These are phyloP conservation scores for Ariolimax columbianus DNA, from an alignment of 2,888 invertebrate species.

Conservation along the genomic window DNA sequence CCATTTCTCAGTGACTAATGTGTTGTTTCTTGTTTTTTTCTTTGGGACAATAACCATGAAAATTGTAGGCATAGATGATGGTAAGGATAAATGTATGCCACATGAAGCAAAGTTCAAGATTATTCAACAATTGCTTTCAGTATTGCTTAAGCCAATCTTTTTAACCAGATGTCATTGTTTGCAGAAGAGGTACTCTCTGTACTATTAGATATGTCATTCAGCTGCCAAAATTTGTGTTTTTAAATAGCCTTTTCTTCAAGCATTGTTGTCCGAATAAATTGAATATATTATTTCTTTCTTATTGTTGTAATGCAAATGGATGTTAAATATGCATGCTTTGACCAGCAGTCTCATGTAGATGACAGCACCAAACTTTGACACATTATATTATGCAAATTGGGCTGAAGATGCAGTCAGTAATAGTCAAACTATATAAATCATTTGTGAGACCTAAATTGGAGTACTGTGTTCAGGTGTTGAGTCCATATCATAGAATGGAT, in stretches of 20 bases:
- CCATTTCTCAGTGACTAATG: background rate
- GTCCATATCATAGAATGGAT: too few relatives aligned
- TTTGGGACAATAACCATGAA: constrained; percentile 1
- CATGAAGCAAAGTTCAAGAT: background rate
- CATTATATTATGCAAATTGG: background rate
- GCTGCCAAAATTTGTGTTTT: background rate
- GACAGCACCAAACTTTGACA: background rate
- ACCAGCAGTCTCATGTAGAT: background rate
- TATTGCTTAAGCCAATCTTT: constrained; percentile 11
- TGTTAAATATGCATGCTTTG: background rate
- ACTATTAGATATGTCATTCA: background rate
- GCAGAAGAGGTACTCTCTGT: background rate
- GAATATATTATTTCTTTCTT: background rate
- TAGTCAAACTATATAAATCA: too few relatives aligned
- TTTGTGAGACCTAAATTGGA: too few relatives aligned
- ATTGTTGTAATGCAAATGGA: background rate
- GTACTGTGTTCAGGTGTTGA: too few relatives aligned
- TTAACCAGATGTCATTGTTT: background rate
- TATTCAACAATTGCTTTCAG: constrained; percentile 19
- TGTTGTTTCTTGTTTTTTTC: constrained; percentile 3
- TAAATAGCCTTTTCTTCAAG: background rate
- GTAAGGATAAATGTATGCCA: constrained; percentile 37
- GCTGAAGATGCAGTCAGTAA: too few relatives aligned
- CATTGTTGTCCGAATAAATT: background rate
- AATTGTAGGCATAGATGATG: constrained; percentile 41